A percentile compares a stretch with the other conserved stretches of the same genome.
phyloP scores from a whole-genome alignment of 2,113 vertebrate genomes.

The Capreolus pygargus region DNA sequence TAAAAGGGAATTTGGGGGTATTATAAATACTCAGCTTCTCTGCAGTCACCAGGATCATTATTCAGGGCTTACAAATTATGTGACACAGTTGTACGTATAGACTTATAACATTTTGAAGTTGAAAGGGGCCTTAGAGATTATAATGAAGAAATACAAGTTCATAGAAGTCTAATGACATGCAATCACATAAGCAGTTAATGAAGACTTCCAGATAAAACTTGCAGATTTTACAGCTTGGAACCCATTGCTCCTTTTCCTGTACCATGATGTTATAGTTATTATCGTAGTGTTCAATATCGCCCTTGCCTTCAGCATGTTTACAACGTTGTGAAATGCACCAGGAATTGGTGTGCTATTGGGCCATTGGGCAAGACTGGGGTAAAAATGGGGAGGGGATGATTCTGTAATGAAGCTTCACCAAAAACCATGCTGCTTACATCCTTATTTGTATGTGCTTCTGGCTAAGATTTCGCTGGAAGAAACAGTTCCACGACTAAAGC shows the following conservation, averaged over 20 bases:
- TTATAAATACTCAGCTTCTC: constrained; percentile 16
- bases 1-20: background rate
- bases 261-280: background rate
- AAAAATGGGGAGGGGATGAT: background rate
- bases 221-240: background rate
- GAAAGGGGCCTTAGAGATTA: background rate
- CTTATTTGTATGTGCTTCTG: constrained; percentile 17
- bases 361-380: background rate
- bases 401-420: background rate
- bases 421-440: background rate
- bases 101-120: constrained; percentile 22
- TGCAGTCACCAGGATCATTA: constrained; percentile 9
- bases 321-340: background rate
- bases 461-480: constrained; percentile 25
- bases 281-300: background rate
- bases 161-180: background rate
- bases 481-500: background rate
- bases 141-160: background rate
- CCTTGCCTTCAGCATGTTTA: background rate
- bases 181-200: background rate
- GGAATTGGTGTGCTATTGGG: background rate
- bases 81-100: background rate
- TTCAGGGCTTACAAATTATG: background rate
- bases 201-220: constrained; percentile 35
- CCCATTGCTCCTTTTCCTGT: background rate